A percentile compares a stretch with the other conserved stretches of the same genome.
Evolutionary conservation across 2,888 invertebrate genomes (phyloP).

Genomic region (Cosmia trapezina): DNA sequence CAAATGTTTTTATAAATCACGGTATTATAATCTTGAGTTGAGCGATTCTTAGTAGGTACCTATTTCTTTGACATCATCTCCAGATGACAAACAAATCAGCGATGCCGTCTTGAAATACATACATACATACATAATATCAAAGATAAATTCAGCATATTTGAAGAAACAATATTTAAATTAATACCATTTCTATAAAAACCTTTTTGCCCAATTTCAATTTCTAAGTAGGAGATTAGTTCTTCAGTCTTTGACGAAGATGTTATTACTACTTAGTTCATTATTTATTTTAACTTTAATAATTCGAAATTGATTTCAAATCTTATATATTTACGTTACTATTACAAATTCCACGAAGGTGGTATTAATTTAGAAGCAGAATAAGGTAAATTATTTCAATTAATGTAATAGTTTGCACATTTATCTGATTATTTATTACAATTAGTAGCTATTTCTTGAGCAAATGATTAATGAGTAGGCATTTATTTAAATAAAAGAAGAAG

Average conservation of each 20-base stretch:
- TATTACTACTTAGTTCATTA: background rate
- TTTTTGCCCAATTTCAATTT: slow-evolving; percentile 12
- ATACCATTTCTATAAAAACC: slow-evolving; percentile 1
- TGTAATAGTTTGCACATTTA: background rate
- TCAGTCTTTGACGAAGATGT: slow-evolving; percentile 9
- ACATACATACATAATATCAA: background rate
- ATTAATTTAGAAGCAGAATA: too few species aligned
- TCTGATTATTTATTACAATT: too few species aligned
- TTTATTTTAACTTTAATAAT: slow-evolving; percentile 4
- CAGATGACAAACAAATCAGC: background rate
- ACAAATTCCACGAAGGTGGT: background rate
- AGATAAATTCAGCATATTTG: background rate
- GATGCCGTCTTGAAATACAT: background rate
- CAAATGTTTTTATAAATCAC: background rate
- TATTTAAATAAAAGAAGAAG: background rate
- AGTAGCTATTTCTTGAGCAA: background rate
- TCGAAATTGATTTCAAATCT: background rate
- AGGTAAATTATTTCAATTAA: background rate
- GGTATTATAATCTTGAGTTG: background rate
- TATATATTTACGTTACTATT: background rate
- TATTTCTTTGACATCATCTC: background rate
- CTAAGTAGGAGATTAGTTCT: background rate
- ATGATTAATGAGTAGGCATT: background rate
- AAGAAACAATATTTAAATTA: slow-evolving; percentile 24
- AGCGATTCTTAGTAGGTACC: background rate